phyloP scores from a whole-genome alignment of 1,140 invertebrate genomes.

The Panagrolaimus sp. region DNA sequence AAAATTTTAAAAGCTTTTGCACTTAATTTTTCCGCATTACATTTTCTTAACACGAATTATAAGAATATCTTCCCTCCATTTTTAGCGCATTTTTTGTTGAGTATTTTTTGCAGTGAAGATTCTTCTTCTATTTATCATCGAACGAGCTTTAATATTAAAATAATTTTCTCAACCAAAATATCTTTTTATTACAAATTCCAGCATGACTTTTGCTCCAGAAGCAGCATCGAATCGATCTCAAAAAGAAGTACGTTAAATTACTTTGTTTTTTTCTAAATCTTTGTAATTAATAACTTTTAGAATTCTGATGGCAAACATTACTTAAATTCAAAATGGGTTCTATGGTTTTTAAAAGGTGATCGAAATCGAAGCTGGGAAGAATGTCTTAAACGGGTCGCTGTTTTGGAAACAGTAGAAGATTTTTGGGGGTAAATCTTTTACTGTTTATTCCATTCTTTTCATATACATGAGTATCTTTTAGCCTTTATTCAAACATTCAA shows the following conservation, averaged over 20 bases:
- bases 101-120: too few relatives aligned
- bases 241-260: constrained; percentile 11
- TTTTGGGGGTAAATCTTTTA: constrained; percentile 78
- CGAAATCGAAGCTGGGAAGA: constrained; percentile 81
- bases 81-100: too few relatives aligned
- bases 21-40: too few relatives aligned
- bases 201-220: neutral
- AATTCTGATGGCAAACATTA: constrained; percentile 70
- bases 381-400: constrained; percentile 81
- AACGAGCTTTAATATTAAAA: too few relatives aligned
- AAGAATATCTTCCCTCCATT: too few relatives aligned
- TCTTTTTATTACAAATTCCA: neutral
- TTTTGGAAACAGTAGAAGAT: constrained; percentile 92
- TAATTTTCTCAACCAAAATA: too few relatives aligned
- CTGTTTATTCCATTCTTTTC: neutral
- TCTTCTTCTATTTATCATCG: too few relatives aligned
- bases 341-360: constrained; percentile 94
- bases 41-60: too few relatives aligned
- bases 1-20: too few relatives aligned
- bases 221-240: neutral
- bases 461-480: constrained; percentile 59
- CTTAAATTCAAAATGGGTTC: constrained; percentile 85
- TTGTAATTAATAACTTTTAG: neutral
- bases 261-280: neutral
- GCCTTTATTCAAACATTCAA: constrained; percentile 91